These are phyloP conservation scores for Lasioglossum villosulum DNA, from an alignment of 2,888 invertebrate genomes.

Conservation along the genomic window DNA sequence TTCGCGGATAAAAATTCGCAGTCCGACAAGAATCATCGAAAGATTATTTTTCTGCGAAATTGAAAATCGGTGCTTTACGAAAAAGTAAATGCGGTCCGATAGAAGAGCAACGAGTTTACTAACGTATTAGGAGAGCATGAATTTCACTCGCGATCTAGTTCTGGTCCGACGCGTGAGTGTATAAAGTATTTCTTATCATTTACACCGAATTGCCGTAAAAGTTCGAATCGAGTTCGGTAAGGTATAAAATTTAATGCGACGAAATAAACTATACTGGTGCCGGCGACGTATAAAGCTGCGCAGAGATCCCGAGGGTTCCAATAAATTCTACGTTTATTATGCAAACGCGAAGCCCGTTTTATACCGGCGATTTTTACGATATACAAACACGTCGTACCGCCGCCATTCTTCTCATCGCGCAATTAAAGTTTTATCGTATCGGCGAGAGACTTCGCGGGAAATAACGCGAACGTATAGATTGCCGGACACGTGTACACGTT, in stretches of 20 bases:
- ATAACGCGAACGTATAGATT: neutral
- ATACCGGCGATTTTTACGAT: neutral
- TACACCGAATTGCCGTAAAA: conserved; percentile 9
- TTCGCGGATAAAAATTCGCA: neutral
- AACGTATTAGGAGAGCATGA: neutral
- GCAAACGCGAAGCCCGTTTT: neutral
- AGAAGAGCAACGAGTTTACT: neutral
- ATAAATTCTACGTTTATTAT: conserved; percentile 33
- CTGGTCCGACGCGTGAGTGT: neutral
- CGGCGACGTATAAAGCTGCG: neutral
- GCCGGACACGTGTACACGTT: neutral
- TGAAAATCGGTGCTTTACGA: neutral
- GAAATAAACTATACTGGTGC: neutral
- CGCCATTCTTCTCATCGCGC: neutral
- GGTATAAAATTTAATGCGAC: neutral
- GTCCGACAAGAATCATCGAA: neutral
- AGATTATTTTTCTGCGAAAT: neutral
- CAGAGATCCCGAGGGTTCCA: neutral
- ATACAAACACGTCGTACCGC: neutral
- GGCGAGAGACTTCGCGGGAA: neutral
- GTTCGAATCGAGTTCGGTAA: neutral
- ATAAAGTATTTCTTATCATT: neutral
- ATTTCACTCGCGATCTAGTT: neutral
- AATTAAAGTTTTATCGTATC: neutral
- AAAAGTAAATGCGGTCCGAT: neutral